Evolutionary conservation across 2,888 invertebrate genomes (phyloP).

Genomic region (Drosophila setosimentum): DNA sequence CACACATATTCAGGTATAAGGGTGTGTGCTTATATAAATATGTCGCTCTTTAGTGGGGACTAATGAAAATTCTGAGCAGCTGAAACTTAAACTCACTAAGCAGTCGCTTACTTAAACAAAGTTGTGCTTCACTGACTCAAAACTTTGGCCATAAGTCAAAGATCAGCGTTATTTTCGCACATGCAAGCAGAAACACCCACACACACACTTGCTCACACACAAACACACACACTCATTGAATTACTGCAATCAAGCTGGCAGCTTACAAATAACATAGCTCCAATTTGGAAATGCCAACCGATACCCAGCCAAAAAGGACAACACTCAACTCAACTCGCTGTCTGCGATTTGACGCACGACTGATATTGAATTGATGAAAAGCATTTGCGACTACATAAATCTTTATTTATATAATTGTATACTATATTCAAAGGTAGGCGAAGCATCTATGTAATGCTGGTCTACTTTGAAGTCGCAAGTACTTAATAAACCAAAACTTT

Average conservation of each 20-base stretch:
- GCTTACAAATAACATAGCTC: slow-evolving; percentile 44
- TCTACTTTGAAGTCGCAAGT: not conserved
- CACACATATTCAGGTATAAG: not conserved
- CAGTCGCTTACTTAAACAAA: slow-evolving; percentile 50
- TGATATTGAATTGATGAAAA: slow-evolving; percentile 31
- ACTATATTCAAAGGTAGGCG: not conserved
- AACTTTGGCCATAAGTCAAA: slow-evolving; percentile 63
- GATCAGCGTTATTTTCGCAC: slow-evolving; percentile 63
- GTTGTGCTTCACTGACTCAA: slow-evolving; percentile 50
- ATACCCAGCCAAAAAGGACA: slow-evolving; percentile 28
- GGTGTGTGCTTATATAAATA: slow-evolving; percentile 1
- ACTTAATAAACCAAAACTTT: slow-evolving; percentile 17
- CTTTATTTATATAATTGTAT: not conserved
- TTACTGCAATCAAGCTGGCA: slow-evolving; percentile 50
- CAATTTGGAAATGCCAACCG: slow-evolving; percentile 30
- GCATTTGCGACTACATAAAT: slow-evolving; percentile 13
- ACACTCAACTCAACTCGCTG: slow-evolving; percentile 18
- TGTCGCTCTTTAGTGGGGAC: slow-evolving; percentile 32
- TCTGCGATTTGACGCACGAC: slow-evolving; percentile 41
- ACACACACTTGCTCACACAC: not conserved
- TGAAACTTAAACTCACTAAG: slow-evolving; percentile 52
- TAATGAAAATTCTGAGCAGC: slow-evolving; percentile 56
- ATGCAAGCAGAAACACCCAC: slow-evolving; percentile 18
- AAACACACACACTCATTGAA: slow-evolving; percentile 9
- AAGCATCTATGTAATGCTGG: not conserved